Base-by-base conservation (phyloP, 2,888 invertebrate genomes). In the Strigamia transsilvanica region DNA sequence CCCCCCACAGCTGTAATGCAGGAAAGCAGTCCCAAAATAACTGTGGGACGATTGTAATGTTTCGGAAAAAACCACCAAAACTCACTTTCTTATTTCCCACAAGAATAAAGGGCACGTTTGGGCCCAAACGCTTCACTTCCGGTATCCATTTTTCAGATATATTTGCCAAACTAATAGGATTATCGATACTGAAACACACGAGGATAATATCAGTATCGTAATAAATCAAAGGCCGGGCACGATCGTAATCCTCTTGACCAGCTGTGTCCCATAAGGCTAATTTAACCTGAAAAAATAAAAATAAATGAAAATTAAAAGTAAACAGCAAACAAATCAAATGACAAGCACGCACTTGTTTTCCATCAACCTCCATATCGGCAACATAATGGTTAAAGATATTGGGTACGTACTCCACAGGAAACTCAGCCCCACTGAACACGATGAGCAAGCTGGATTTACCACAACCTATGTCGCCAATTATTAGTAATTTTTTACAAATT, bases 371-470 rank as follows among this genome's bases (percentile, higher is more conserved):
- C 88, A 99, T 98, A 90, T 99, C 99, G 87, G 99, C 98, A 88
- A 99, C 99, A 93, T 99, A 99, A 90, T 99, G 99, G 90, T 99
- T 99, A 91, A 99, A 99, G 86, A 99, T 99, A 87, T 99, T 99
- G 88, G 99, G 99, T 90, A 99, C 98, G 91, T 99, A 99, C 86
- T 98, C 98, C 92, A 99, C 98, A 87, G 99, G 99, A 88, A 94
- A 93, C 93, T 96, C 95, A 85, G 91, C 91, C 86, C 90, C 91
- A 85, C 90, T 89, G 87, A 91, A 92, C 51, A 91, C 91, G 84
- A 91, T 90, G 82, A 91, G 88, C 79, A 92, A 88, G 85, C 91
- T 91, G 13, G 91, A 92, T 88, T 92, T 92, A 85, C 92, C 92
- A 87, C 91, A 91, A 80, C 91, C 91, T 85, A 92, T 92, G 87